phyloP scores from a whole-genome alignment of 2,797 vertebrate species.

The Pseudomugil tenellus region DNA sequence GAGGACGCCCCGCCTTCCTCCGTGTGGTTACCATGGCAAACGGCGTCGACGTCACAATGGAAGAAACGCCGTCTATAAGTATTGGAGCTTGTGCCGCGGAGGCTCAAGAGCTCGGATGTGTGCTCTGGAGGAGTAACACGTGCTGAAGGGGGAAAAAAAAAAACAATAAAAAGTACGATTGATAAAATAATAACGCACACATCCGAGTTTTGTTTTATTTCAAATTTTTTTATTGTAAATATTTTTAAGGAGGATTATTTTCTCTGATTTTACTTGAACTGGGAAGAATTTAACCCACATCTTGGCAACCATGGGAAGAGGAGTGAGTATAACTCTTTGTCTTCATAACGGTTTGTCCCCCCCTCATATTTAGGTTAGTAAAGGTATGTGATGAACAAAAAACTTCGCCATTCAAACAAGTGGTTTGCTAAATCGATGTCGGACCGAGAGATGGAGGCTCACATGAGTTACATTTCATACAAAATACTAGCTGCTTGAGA shows the following conservation, averaged over 20 bases:
- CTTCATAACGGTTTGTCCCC: background rate
- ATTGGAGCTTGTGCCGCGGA: conserved; percentile 48
- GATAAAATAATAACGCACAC: conserved; percentile 24
- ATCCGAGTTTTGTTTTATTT: conserved; percentile 43
- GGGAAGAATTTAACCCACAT: conserved; percentile 50
- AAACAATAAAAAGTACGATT: background rate
- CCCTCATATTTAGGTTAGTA: background rate
- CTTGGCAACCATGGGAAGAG: conserved; percentile 80
- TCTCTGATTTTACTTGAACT: conserved; percentile 52
- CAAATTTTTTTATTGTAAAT: conserved; percentile 48
- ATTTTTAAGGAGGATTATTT: conserved; percentile 58
- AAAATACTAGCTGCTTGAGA: background rate
- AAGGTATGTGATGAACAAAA: background rate
- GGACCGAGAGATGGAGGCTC: background rate
- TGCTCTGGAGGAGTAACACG: conserved; percentile 70
- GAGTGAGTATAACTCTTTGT: conserved; percentile 76
- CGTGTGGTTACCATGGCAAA: conserved; percentile 83
- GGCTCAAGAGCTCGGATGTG: conserved; percentile 69
- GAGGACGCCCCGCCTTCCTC: conserved; percentile 71
- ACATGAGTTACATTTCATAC: conserved; percentile 14
- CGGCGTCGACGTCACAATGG: conserved; percentile 76
- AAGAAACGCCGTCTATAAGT: conserved; percentile 79
- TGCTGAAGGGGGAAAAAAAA: conserved; percentile 36
- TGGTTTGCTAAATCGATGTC: conserved; percentile 23
- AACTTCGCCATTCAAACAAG: conserved; percentile 54